phyloP scores from a whole-genome alignment of 2,113 vertebrate species.

The Vulpes ferrilata region DNA sequence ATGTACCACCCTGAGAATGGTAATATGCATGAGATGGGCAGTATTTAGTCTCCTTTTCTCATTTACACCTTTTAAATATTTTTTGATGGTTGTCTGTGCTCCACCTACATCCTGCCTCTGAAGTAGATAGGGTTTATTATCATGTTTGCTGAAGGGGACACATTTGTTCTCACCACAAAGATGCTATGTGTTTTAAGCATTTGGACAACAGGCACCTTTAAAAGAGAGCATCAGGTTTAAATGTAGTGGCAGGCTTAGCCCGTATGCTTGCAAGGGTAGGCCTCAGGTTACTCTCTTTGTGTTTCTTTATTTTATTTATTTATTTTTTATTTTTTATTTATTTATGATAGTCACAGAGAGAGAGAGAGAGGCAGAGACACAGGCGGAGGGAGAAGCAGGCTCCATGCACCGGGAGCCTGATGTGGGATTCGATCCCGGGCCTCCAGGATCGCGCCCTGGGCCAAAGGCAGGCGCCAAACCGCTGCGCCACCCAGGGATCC shows the following conservation, averaged over 20 bases:
- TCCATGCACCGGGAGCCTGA: no score
- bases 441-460: no score
- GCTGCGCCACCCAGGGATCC: no score
- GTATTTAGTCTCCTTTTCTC: background rate
- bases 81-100: background rate
- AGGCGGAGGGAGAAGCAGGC: no score
- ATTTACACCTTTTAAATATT: constrained; percentile 14
- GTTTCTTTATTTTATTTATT: no score
- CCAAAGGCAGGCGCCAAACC: no score
- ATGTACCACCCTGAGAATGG: rapidly evolving
- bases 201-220: background rate
- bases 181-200: background rate
- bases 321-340: no score
- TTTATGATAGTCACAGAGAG: no score
- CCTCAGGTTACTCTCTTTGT: background rate
- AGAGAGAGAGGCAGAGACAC: no score
- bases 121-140: background rate
- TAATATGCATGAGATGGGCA: background rate
- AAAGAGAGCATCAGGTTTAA: background rate
- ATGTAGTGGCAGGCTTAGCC: background rate
- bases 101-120: background rate
- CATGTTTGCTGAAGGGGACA: background rate
- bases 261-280: background rate
- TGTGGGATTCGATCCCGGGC: no score
- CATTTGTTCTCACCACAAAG: background rate